Evolutionary conservation across 2,797 vertebrate species (phyloP), one percentile per base, ranked within the genome.

Genomic region (Mormyrops attenuatus): DNA sequence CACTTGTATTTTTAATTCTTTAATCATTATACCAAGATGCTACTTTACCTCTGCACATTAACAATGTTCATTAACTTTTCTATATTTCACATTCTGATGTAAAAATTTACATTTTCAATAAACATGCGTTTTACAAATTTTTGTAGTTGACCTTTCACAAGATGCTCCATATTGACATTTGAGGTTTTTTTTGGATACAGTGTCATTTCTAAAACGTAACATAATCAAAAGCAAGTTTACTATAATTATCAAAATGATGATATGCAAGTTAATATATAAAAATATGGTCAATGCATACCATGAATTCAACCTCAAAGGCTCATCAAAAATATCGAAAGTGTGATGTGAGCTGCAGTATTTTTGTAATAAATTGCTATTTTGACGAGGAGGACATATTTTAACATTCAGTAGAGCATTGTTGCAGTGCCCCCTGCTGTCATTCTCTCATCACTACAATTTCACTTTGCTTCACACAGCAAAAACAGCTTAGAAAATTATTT

Each of bases 401-500:
- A 34, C 30, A 5, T 34, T 73, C 66, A 34, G 3, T 34, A 38
- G 66, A 13, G 47, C 89, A 34, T 13, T n/a, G 52, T 53, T 84
- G 77, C 90, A 91, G 91, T 93, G 93, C 94, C 94, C 92, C 92
- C 93, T 94, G 85, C 91, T 93, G 94, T 89, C 88, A 20, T 84
- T 41, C 30, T 84, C 8, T 57, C 53, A 80, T 63, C 57, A 66
- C 82, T 89, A 26, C 69, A 88, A 38, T 6, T 30, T 41, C 88
- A 53, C 7, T 9, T 8, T 77, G 17, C n/a, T 34, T 41, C 87
- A 20, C 88, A 84, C 5, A 89, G 22, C 11, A 60, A 22, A 44
- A 60, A 73, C 69, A 69, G 66, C 90, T 92, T 91, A 73, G 90
- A 57, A 22, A 92, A 96, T 95, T 94, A 94, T 94, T 94, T 95